A percentile compares a stretch with the other conserved stretches of the same genome.
phyloP scores from a whole-genome alignment of 2,888 invertebrate genomes.

The Serrognathus titanus region DNA sequence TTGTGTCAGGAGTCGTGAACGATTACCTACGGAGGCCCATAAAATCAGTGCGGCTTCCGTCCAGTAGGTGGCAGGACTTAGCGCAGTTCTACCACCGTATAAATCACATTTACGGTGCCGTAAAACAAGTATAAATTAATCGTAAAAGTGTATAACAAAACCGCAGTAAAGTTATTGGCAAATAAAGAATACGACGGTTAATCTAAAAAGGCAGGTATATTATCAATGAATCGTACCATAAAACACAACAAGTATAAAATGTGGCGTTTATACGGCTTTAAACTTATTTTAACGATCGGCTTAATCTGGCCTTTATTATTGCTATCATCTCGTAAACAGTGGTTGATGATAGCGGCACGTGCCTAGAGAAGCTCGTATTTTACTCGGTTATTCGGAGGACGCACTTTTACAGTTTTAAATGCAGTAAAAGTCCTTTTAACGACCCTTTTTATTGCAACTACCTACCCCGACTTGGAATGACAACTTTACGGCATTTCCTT shows the following conservation, averaged over 20 bases:
- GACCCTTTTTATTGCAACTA: constrained; percentile 50
- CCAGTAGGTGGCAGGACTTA: constrained; percentile 39
- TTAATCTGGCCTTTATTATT: constrained; percentile 49
- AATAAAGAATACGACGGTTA: constrained; percentile 1
- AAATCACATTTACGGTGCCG: constrained; percentile 10
- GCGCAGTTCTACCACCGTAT: not conserved
- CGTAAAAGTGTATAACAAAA: constrained; percentile 11
- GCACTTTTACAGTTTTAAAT: constrained; percentile 51
- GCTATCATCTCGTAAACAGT: constrained; percentile 45
- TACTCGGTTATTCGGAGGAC: constrained; percentile 43
- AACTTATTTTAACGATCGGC: constrained; percentile 48
- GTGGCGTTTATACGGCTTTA: constrained; percentile 46
- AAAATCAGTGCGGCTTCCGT: constrained; percentile 35
- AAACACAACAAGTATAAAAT: constrained; percentile 47
- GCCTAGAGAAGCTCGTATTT: constrained; percentile 47
- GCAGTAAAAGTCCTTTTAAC: constrained; percentile 51
- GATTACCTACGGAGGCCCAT: constrained; percentile 25
- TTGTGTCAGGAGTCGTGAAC: constrained; percentile 6
- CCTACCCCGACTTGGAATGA: constrained; percentile 38
- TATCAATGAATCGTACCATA: constrained; percentile 44
- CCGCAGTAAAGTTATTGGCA: constrained; percentile 8
- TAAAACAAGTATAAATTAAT: constrained; percentile 15
- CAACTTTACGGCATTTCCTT: constrained; percentile 27
- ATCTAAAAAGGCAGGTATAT: constrained; percentile 33
- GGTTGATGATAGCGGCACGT: constrained; percentile 41